Conservation (phyloP, 2,797 vertebrate species). For the Dicrostonyx torquatus region DNA sequence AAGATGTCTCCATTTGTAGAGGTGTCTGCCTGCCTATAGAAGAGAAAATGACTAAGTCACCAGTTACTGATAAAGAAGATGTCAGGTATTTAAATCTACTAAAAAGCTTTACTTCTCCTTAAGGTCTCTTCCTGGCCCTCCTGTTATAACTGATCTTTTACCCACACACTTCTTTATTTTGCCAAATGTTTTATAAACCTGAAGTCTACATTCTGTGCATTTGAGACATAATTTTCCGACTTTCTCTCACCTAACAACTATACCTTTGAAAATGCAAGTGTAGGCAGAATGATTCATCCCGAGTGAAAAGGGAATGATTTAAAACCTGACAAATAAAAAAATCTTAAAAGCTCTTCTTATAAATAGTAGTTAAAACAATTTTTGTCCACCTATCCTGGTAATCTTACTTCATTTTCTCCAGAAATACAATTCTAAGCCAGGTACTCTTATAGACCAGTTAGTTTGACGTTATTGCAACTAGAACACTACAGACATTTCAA, state of each 20-base stretch:
- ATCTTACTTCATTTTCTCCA: neutral
- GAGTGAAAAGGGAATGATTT: neutral
- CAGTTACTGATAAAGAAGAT: neutral
- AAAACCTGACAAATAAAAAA: neutral
- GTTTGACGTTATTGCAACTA: neutral
- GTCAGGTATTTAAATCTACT: neutral
- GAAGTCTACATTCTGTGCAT: neutral
- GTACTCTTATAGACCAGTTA: neutral
- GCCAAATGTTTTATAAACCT: neutral
- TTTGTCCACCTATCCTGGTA: neutral
- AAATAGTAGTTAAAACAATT: neutral
- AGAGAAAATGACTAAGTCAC: neutral
- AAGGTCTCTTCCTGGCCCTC: neutral
- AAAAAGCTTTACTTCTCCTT: neutral
- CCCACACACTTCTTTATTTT: neutral
- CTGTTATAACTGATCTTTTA: neutral
- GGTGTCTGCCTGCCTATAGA: neutral
- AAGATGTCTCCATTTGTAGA: neutral
- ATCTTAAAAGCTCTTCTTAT: neutral
- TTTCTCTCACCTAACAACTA: slow-evolving; percentile 3
- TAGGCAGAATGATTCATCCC: neutral
- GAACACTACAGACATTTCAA: neutral
- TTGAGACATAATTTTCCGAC: neutral
- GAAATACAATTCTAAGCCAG: neutral
- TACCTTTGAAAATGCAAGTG: neutral